These are phyloP conservation scores for Mycteria americana DNA, from an alignment of 2,797 vertebrate species.

Conservation along the genomic window DNA sequence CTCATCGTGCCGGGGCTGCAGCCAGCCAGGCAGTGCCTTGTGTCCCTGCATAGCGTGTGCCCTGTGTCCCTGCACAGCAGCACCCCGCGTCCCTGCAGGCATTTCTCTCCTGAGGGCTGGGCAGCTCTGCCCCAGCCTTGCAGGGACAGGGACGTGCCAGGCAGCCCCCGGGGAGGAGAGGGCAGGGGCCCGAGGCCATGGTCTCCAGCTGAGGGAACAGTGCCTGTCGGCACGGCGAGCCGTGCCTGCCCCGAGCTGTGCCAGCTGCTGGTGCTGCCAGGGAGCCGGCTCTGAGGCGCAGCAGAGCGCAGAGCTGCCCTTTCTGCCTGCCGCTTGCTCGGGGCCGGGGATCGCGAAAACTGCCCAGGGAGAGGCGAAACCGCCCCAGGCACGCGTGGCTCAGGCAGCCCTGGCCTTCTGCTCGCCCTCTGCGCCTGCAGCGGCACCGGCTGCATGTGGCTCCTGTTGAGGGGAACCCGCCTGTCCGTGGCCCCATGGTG, in stretches of 20 bases:
- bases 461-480: background rate
- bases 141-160: background rate
- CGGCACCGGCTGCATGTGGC: fast-evolving
- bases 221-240: no score
- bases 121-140: background rate
- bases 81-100: background rate
- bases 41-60: background rate
- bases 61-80: no score
- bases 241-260: fast-evolving
- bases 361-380: background rate
- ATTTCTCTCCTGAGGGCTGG: background rate
- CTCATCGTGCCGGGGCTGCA: background rate
- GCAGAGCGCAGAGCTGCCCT: background rate
- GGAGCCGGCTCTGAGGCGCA: background rate
- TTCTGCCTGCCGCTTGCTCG: background rate
- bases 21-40: background rate
- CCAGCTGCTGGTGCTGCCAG: background rate
- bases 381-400: fast-evolving
- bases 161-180: background rate
- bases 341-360: background rate
- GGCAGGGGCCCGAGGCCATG: background rate
- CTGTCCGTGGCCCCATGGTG: fast-evolving
- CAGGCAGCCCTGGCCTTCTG: background rate
- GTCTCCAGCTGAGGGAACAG: background rate
- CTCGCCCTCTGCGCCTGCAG: background rate